Percentiles rank a stretch among this genome's conserved stretches.
phyloP scores from a whole-genome alignment of 1,140 invertebrate species.

The Trigoniulus corallinus region DNA sequence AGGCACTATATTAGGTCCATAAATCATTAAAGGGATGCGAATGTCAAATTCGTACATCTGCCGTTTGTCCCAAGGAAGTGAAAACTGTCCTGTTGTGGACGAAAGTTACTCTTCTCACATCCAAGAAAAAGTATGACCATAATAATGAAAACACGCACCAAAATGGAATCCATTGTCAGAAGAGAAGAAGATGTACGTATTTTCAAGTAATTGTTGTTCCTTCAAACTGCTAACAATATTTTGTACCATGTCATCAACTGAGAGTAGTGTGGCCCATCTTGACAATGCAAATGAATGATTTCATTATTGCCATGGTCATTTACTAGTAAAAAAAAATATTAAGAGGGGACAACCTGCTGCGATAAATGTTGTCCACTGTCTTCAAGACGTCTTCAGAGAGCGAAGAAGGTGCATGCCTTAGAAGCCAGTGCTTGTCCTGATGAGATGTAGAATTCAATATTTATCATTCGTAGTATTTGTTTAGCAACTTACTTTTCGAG shows the following conservation, averaged over 20 bases:
- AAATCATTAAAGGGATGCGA: constrained; percentile 56
- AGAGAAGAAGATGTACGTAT: constrained; percentile 66
- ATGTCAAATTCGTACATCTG: constrained; percentile 80
- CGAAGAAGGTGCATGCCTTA: constrained; percentile 41
- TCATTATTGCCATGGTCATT: too few species aligned
- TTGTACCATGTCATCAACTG: constrained; percentile 69
- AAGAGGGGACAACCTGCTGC: constrained; percentile 23
- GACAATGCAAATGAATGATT: background rate
- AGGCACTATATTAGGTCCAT: constrained; percentile 46
- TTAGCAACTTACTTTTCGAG: background rate
- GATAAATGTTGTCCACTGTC: constrained; percentile 46
- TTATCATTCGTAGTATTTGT: background rate
- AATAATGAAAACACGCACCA: constrained; percentile 37
- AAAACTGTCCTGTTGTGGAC: constrained; percentile 50
- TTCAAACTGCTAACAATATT: constrained; percentile 39
- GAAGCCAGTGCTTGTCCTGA: constrained; percentile 64
- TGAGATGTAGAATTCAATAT: constrained; percentile 9
- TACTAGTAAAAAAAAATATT: background rate
- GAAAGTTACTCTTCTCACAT: background rate
- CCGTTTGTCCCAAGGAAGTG: constrained; percentile 67
- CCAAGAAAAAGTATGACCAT: background rate
- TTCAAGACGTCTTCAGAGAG: constrained; percentile 37
- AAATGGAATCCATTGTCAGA: constrained; percentile 83
- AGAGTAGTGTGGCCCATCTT: constrained; percentile 56
- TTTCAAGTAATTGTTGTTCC: constrained; percentile 34